Evolutionary conservation across 2,113 vertebrate species (phyloP), one percentile per base, ranked within the genome.

Genomic region (Blennius ocellaris): DNA sequence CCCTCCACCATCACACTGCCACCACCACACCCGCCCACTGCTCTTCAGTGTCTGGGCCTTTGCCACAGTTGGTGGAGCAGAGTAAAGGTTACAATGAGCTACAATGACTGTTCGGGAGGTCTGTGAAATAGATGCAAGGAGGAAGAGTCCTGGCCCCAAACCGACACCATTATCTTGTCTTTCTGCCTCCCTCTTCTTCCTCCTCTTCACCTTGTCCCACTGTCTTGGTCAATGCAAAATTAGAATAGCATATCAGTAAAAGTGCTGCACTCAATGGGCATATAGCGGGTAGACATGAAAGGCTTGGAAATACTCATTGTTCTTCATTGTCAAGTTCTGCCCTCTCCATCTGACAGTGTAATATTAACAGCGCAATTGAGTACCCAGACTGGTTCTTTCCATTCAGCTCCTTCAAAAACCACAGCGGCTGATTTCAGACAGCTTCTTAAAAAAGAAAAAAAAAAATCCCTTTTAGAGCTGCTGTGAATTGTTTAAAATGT

Each of bases 401-500:
- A 65, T 65, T 61, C 54, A 6, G 8, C 67, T 58, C 67, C 72
- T 78, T 77, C 52, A 30, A 78, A 61, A 85, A 65, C 48, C 16
- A 1, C 76, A 1, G 7, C 10, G 45, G 62, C 69, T 75, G 70
- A 82, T 81, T 84, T 78, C 71, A 82, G 70, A 59, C 67, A 69
- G 69, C 48, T 73, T 75, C 80, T 76, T 45, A 15, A 76, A 30
- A 30, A 30, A 30, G 4, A 30, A 30, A 30, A 30, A 30, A 30
- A 30, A 30, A 30, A 80, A 67, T 55, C 40, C 21, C 5, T 63
- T 80, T 81, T 52, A 51, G 30, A 83, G 77, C 47, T 53, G 36
- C 75, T 38, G 36, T 21, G 61, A 80, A 89, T 82, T 85, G 82
- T 83, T 87, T 79, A 84, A 84, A 87, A 90, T 81, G 86, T 86